phyloP scores from a whole-genome alignment of 2,113 vertebrate species.

The Leptocoma aspasia region DNA sequence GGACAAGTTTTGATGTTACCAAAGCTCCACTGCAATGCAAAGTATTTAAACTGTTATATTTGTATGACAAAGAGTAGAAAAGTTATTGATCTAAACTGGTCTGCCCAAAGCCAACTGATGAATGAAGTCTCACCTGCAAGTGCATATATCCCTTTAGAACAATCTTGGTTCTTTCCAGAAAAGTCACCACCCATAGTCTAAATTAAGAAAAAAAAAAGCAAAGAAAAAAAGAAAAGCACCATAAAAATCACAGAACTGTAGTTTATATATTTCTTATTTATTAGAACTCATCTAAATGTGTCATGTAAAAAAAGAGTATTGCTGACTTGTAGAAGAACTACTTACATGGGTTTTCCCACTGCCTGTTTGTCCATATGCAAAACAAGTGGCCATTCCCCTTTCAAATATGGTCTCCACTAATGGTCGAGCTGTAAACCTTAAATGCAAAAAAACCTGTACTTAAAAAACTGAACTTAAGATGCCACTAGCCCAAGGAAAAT shows the following conservation, averaged over 20 bases:
- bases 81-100: not conserved
- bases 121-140: constrained; percentile 81
- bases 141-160: constrained; percentile 97
- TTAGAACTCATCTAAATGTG: not conserved
- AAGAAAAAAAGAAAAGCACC: not conserved
- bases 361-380: constrained; percentile 97
- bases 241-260: not conserved
- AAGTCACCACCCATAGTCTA: constrained; percentile 99
- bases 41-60: not conserved
- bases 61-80: not conserved
- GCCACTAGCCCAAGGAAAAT: not conserved
- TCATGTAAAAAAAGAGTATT: not conserved
- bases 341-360: constrained; percentile 98
- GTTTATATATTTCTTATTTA: not conserved
- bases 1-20: not conserved
- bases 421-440: constrained; percentile 94
- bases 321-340: not conserved
- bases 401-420: constrained; percentile 98
- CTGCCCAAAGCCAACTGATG: not conserved
- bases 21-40: not conserved
- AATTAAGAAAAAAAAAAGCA: not conserved
- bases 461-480: not conserved
- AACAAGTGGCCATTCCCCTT: constrained; percentile 97
- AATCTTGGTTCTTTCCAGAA: constrained; percentile 97
- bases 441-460: not conserved